Evolutionary conservation across 2,797 vertebrate species (phyloP).

Genomic region (Paguma larvata): DNA sequence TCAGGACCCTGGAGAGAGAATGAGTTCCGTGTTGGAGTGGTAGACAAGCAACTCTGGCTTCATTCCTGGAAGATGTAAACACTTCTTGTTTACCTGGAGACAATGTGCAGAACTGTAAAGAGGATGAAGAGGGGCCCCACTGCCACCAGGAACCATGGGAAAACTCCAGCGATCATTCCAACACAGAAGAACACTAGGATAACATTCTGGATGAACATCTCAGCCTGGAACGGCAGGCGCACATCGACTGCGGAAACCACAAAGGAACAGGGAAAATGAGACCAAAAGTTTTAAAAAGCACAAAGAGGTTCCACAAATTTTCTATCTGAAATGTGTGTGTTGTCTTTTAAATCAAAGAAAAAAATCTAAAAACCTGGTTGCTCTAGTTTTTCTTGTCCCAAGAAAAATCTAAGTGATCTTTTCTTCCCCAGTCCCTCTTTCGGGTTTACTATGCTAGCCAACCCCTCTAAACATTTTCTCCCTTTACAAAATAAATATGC

Average conservation of each 20-base stretch:
- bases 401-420: neutral
- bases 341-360: constrained; percentile 11
- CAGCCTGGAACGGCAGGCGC: constrained; percentile 95
- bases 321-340: neutral
- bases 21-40: neutral
- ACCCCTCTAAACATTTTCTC: neutral
- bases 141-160: constrained; percentile 95
- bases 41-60: neutral
- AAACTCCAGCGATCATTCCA: constrained; percentile 93
- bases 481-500: constrained; percentile 2
- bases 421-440: neutral
- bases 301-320: neutral
- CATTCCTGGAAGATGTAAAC: neutral
- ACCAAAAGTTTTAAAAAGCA: neutral
- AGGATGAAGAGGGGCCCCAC: constrained; percentile 93
- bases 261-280: neutral
- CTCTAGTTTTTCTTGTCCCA: neutral
- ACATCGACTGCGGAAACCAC: constrained; percentile 91
- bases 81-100: constrained; percentile 90
- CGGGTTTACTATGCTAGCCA: neutral
- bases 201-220: constrained; percentile 97
- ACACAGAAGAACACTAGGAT: constrained; percentile 96
- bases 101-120: constrained; percentile 92
- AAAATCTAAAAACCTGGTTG: neutral
- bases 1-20: constrained; percentile 90